phyloP scores from a whole-genome alignment of 2,113 vertebrate species.

The Camarhynchus parvulus region DNA sequence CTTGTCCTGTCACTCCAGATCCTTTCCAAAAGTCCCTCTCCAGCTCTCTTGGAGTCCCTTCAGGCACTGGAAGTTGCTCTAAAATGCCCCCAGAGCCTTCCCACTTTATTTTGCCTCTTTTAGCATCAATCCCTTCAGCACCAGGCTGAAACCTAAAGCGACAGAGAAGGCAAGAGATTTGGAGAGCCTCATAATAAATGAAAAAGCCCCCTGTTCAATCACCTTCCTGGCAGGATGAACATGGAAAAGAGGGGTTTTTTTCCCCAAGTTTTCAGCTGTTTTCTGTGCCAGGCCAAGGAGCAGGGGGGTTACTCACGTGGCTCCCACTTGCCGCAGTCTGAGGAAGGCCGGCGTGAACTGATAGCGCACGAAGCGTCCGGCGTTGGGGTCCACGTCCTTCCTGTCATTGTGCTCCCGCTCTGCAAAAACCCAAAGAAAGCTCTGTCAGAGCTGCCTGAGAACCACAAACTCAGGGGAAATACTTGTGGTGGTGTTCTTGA shows the following conservation, averaged over 20 bases:
- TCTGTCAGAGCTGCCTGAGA: not conserved
- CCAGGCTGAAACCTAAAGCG: not conserved
- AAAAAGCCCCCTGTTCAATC: not conserved
- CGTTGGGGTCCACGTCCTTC: conserved; percentile 90
- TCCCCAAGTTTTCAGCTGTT: not conserved
- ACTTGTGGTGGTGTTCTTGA: accelerated
- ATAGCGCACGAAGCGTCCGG: conserved; percentile 94
- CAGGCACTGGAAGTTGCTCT: not conserved
- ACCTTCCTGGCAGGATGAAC: not conserved
- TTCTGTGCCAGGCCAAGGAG: not conserved
- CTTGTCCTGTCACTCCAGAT: not conserved
- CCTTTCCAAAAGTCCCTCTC: not conserved
- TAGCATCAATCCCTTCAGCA: not conserved
- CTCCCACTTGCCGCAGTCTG: conserved; percentile 93
- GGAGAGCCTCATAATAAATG: not conserved
- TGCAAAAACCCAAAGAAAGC: conserved; percentile 46
- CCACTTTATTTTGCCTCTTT: not conserved
- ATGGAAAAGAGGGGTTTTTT: not conserved
- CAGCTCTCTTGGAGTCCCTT: not conserved
- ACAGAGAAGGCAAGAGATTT: not conserved
- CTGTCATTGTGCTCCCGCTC: conserved; percentile 82
- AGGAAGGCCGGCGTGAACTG: conserved; percentile 98
- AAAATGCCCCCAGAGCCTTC: not conserved
- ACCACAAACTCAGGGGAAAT: not conserved
- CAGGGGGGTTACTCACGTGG: conserved; percentile 87